phyloP scores from a whole-genome alignment of 2,797 vertebrate genomes.

The Hephaestus fuliginosus region DNA sequence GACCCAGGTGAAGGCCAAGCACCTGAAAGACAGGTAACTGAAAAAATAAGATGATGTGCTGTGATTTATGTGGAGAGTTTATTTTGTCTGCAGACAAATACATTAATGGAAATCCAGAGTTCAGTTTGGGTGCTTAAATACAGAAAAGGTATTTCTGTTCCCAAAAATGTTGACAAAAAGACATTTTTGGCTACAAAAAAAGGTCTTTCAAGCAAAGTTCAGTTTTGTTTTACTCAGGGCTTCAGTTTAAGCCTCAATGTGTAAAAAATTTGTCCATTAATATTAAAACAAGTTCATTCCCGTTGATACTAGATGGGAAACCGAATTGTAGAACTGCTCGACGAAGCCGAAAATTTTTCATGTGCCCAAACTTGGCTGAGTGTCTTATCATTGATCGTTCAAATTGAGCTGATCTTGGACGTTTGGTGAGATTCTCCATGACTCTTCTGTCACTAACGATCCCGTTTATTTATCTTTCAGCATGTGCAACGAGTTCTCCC shows the following conservation, averaged over 20 bases:
- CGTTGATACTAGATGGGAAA: neutral
- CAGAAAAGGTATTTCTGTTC: no score
- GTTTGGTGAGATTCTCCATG: no score
- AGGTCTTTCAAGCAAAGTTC: no score
- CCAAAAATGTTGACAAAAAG: no score
- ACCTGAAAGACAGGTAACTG: constrained; percentile 96
- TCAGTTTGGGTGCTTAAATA: neutral
- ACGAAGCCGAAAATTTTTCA: no score
- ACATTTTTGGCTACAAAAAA: no score
- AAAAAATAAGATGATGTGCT: rapidly evolving
- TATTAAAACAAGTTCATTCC: no score
- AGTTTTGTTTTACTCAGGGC: neutral
- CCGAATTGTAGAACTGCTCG: neutral
- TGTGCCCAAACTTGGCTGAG: no score
- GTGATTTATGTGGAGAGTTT: neutral
- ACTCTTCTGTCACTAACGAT: neutral
- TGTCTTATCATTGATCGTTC: no score
- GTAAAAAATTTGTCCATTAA: no score
- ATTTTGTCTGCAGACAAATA: neutral
- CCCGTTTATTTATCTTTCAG: constrained; percentile 76
- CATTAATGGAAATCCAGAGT: neutral
- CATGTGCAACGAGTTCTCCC: constrained; percentile 99
- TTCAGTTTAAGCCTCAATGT: neutral
- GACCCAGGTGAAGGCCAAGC: constrained; percentile 99
- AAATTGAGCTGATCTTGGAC: no score